Evolutionary conservation across 1,140 invertebrate genomes (phyloP).

Genomic region (Mylabris phalerata): DNA sequence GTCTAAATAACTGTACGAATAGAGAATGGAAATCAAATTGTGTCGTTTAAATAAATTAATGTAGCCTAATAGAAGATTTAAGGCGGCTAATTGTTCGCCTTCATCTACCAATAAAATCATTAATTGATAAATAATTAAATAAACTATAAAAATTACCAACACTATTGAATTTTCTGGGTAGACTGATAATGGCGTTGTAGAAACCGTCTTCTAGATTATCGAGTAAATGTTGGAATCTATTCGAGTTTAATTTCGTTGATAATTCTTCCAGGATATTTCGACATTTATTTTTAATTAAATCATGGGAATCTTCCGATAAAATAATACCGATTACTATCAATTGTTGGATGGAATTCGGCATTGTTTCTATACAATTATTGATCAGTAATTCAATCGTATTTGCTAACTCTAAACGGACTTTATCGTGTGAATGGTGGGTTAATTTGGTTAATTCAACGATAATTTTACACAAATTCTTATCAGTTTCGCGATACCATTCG

Average conservation of each 20-base stretch:
- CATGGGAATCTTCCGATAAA: constrained; percentile 50
- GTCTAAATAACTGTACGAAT: constrained; percentile 45
- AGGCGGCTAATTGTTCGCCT: constrained; percentile 46
- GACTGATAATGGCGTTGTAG: constrained; percentile 45
- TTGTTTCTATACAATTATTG: constrained; percentile 47
- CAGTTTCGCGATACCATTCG: constrained; percentile 52
- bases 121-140: neutral
- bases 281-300: constrained; percentile 39
- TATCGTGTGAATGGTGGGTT: constrained; percentile 47
- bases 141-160: constrained; percentile 43
- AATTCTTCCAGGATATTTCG: constrained; percentile 29
- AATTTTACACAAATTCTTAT: constrained; percentile 47
- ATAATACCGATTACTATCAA: constrained; percentile 53
- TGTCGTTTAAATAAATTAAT: constrained; percentile 48
- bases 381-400: constrained; percentile 46
- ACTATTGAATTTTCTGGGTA: constrained; percentile 54
- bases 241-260: constrained; percentile 37
- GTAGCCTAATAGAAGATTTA: constrained; percentile 56
- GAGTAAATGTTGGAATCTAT: constrained; percentile 40
- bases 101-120: constrained; percentile 44
- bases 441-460: constrained; percentile 46
- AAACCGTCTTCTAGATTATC: constrained; percentile 55
- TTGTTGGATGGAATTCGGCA: constrained; percentile 48
- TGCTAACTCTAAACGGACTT: constrained; percentile 51
- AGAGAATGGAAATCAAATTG: constrained; percentile 47